phyloP scores from a whole-genome alignment of 1,140 invertebrate species.

The Drosophila melanica region DNA sequence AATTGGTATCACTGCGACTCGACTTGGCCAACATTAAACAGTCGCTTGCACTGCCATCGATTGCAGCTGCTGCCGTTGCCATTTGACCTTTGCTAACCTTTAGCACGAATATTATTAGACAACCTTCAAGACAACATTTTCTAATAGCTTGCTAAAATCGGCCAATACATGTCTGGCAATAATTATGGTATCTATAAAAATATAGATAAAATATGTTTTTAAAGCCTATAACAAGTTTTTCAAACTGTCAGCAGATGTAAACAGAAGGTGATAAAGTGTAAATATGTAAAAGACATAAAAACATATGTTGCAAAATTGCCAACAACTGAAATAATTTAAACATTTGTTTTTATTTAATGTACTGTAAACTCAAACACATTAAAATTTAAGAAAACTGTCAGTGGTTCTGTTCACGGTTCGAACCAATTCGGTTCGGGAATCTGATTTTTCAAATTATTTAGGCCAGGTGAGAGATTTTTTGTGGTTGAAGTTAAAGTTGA shows the following conservation, averaged over 20 bases:
- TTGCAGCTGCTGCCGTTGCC: slow-evolving; percentile 17
- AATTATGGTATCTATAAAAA: background rate
- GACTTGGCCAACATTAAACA: background rate
- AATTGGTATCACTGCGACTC: background rate
- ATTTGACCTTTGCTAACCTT: slow-evolving; percentile 21
- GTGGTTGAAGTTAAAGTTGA: too few relatives aligned
- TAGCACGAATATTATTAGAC: slow-evolving; percentile 6
- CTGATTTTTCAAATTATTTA: too few relatives aligned
- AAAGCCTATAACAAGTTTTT: background rate
- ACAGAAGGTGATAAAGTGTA: background rate
- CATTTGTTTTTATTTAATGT: background rate
- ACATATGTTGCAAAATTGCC: background rate
- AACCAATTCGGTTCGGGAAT: too few relatives aligned
- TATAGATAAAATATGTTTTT: background rate
- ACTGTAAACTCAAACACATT: background rate
- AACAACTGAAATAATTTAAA: background rate
- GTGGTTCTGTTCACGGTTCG: too few relatives aligned
- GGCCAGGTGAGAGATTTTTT: too few relatives aligned
- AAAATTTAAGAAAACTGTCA: too few relatives aligned
- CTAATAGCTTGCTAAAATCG: slow-evolving; percentile 13
- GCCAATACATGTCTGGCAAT: background rate
- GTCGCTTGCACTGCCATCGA: background rate
- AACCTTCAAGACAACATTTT: slow-evolving; percentile 7
- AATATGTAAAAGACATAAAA: background rate
- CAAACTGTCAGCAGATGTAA: slow-evolving; percentile 7